A percentile compares a stretch with the other conserved stretches of the same genome.
Evolutionary conservation across 2,888 invertebrate species (phyloP).

Genomic region (Oligia fasciuncula): DNA sequence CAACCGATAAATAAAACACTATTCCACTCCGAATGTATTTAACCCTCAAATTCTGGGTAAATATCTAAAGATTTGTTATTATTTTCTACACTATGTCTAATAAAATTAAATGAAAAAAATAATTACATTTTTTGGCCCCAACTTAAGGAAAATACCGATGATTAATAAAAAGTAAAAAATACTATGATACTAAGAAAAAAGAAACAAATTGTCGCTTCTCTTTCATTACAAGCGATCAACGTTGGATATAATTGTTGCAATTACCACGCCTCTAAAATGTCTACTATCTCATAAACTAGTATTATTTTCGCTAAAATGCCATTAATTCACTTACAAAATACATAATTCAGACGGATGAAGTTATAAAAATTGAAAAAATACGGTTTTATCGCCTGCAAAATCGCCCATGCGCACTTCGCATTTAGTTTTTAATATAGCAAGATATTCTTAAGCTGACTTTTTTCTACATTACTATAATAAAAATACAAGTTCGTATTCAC

Average conservation of each 20-base stretch:
- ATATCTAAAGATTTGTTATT: neutral
- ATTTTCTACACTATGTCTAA: neutral
- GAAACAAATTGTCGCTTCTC: neutral
- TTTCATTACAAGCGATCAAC: slow-evolving; percentile 33
- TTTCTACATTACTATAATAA: slow-evolving; percentile 12
- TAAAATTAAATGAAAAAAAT: neutral
- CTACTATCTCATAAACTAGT: slow-evolving; percentile 18
- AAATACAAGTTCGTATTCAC: neutral
- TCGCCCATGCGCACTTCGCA: slow-evolving; percentile 23
- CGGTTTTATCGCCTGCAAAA: slow-evolving; percentile 37
- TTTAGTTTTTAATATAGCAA: slow-evolving; percentile 8
- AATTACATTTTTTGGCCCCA: too few relatives aligned
- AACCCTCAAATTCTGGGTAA: neutral
- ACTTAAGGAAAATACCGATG: neutral
- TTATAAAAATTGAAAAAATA: slow-evolving; percentile 24
- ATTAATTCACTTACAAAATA: slow-evolving; percentile 40
- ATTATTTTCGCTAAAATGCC: slow-evolving; percentile 33
- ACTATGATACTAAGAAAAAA: neutral
- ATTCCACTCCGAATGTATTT: neutral
- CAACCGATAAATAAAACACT: neutral
- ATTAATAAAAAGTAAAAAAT: neutral
- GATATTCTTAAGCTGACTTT: neutral
- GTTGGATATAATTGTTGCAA: slow-evolving; percentile 36
- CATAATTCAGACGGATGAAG: slow-evolving; percentile 29
- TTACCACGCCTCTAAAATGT: slow-evolving; percentile 41